Evolutionary conservation across 2,888 invertebrate species (phyloP), one percentile per base, ranked within the genome.

Genomic region (Zygaena filipendulae): DNA sequence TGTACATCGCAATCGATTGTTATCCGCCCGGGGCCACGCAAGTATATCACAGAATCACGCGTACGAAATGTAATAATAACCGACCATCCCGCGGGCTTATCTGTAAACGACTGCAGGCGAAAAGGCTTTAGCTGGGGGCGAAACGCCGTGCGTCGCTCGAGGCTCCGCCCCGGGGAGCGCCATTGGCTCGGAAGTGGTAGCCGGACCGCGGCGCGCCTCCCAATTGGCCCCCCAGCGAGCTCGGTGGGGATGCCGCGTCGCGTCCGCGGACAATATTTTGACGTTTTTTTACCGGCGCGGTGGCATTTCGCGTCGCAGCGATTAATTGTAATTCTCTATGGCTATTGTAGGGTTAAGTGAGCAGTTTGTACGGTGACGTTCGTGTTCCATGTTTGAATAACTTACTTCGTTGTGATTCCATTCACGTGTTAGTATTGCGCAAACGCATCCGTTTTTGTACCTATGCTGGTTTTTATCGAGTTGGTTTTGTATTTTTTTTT

Each of bases 61-160:
- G 64, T 67, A 62, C 50, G 50, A 55, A 66, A 71, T 63, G 66
- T 70, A 75, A 77, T 74, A 74, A 74, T 74, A 74, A 66, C 64
- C 75, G 74, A 70, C 79, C 77, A 77, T 79, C 77, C 79, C 71
- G 66, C 58, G 60, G 79, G 77, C 75, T 77, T 79, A 79, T 79
- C 79, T 63, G 69, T 66, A 77, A 70, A 79, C 77, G 77, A 79
- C 79, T 79, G 77, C 60, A 75, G 79, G 79, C 77, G 64, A 77
- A 75, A 75, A 74, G 69, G 66, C 67, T 77, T 77, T 77, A 53
- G 77, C 77, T 77, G 70, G 74, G 77, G 77, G 77, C 77, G 72
- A 79, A 75, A 67, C 69, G 57, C 52, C 54, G 62, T 50, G 63
- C 64, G 68, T 58, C 57, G 74, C 75, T 72, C 35, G 44, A 64